phyloP scores from a whole-genome alignment of 2,888 invertebrate genomes.

The Baronia brevicornis region DNA sequence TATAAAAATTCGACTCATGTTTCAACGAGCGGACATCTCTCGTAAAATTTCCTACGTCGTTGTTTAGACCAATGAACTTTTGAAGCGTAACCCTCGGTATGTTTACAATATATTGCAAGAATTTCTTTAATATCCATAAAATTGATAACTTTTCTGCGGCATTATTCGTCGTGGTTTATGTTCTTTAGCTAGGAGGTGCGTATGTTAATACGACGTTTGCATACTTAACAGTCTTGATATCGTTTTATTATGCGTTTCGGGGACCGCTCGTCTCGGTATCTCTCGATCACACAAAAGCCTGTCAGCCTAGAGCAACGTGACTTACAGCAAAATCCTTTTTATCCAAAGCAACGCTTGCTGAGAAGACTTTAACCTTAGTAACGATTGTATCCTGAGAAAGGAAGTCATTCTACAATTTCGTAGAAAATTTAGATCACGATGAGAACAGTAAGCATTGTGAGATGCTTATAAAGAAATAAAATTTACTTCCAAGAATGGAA shows the following conservation, averaged over 20 bases:
- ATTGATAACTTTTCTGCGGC: not conserved
- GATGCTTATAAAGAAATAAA: slow-evolving; percentile 17
- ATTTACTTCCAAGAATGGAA: slow-evolving; percentile 19
- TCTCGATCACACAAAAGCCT: slow-evolving; percentile 21
- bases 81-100: slow-evolving; percentile 20
- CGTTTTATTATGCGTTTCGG: slow-evolving; percentile 36
- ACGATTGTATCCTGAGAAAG: slow-evolving; percentile 46
- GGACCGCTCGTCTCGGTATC: slow-evolving; percentile 37
- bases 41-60: slow-evolving; percentile 54
- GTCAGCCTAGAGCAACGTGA: slow-evolving; percentile 31
- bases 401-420: slow-evolving; percentile 36
- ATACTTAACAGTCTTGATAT: slow-evolving; percentile 37
- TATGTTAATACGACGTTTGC: slow-evolving; percentile 20
- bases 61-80: slow-evolving; percentile 59
- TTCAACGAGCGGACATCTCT: slow-evolving; percentile 48
- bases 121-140: too few relatives aligned
- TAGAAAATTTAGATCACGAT: slow-evolving; percentile 30
- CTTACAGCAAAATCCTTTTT: slow-evolving; percentile 42
- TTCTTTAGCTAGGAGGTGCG: not conserved
- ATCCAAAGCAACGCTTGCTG: slow-evolving; percentile 29
- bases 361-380: slow-evolving; percentile 45
- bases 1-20: slow-evolving; percentile 67
- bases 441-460: slow-evolving; percentile 22
- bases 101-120: not conserved
- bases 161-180: not conserved